Base-by-base conservation (phyloP, 1,140 invertebrate species). In the Euwallacea fornicatus region DNA sequence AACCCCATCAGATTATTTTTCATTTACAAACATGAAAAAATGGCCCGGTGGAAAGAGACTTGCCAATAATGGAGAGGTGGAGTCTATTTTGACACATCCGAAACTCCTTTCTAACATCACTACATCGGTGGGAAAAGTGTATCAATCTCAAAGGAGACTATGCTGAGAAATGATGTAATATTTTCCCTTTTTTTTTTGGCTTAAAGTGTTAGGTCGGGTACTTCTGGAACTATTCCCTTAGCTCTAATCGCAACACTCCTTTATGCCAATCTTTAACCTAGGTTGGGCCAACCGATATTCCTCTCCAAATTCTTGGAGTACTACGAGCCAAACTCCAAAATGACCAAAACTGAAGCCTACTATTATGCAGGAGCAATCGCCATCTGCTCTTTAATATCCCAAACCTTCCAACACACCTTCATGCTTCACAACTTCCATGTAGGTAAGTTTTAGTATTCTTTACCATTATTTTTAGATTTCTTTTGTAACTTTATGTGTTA, bases 361-460 rank as follows among this genome's bases (percentile, higher is more conserved):
- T 62, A 89, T 0, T 91, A 89, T 76, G 91, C 90, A 0, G 73
- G 79, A 0, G 89, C 89, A 0, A 87, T 96, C 9, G 86, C 93
- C 74, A 69, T 92, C 4, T 90, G 84, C 80, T 86, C 85, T 76
- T 83, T 78, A 73, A 76, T 90, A 63, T 84, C 86, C 54, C 86
- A 91, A 9, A 81, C 92, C 10, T 80, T 90, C 42, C 86, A 91
- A 72, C 93, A 97, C 83, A 88, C 89, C 4, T 92, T 91, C 76
- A 90, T 95, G 84, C 88, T 95, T 80, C 87, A 85, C 61, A 83
- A 78, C 6, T 78, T 90, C 41, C 85, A 90, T 77, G 84, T 89
- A 77, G 70, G 70, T 70, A 33, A 64, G 61, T 21, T n/a, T 11
- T 2, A 44, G 11, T 65, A 11, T 33, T 4, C 21, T 33, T 33